These are phyloP conservation scores for Yponomeuta malinellus DNA, from an alignment of 2,888 invertebrate species.

Conservation along the genomic window DNA sequence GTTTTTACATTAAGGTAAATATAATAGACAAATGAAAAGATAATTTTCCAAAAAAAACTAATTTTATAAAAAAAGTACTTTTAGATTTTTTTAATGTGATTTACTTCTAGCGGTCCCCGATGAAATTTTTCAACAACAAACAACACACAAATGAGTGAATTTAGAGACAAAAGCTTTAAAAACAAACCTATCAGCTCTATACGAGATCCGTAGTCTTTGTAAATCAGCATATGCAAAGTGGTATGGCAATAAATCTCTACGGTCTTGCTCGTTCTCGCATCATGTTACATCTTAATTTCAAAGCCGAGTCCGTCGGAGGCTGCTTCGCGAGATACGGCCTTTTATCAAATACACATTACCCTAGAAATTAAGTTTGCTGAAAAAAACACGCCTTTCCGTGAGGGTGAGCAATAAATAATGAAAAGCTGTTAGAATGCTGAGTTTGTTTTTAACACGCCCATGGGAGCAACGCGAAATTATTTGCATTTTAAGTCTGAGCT, in stretches of 20 bases:
- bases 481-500: slow-evolving; percentile 64
- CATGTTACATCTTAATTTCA: slow-evolving; percentile 78
- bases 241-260: slow-evolving; percentile 76
- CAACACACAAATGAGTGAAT: background rate
- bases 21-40: no score
- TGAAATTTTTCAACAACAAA: background rate
- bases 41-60: no score
- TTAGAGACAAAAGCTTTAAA: background rate
- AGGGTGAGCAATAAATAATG: slow-evolving; percentile 65
- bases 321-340: slow-evolving; percentile 71
- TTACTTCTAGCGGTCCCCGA: no score
- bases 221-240: slow-evolving; percentile 78
- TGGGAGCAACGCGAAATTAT: slow-evolving; percentile 62
- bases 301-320: slow-evolving; percentile 71
- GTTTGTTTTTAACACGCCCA: slow-evolving; percentile 68
- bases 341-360: slow-evolving; percentile 74
- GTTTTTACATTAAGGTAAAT: no score
- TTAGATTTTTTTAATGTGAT: no score
- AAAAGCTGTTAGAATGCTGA: slow-evolving; percentile 65
- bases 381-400: slow-evolving; percentile 54
- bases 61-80: no score
- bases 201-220: slow-evolving; percentile 60
- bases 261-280: slow-evolving; percentile 77
- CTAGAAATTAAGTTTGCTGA: slow-evolving; percentile 69
- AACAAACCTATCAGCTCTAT: slow-evolving; percentile 32